Evolutionary conservation across 2,797 vertebrate genomes (phyloP), one percentile per base, ranked within the genome.

Genomic region (Gephyroberyx darwinii): DNA sequence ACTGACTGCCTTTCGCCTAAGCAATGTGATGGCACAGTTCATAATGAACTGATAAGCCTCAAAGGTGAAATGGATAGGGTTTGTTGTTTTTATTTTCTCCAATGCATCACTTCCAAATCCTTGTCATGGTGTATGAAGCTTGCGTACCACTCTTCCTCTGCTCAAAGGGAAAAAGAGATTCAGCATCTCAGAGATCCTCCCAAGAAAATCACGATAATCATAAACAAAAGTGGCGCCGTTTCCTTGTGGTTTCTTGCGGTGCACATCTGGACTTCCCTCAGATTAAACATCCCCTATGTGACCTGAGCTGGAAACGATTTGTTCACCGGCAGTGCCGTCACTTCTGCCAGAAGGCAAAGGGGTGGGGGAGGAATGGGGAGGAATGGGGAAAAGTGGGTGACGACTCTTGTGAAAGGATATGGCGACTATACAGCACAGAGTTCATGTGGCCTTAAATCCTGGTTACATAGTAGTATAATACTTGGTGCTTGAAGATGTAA

Each of bases 241-340:
- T 87, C 70, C 82, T 83, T 41, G 62, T 50, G 65, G 59, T 58
- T 62, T 70, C 78, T 72, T 51, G 55, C 9, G 1, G 43, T 31
- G 75, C 85, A 91, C 90, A 94, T 93, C 91, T 93, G 91, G 87
- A 89, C 71, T 86, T 70, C 65, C 69, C 82, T 88, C 71, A 68
- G 77, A 86, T 92, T 88, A 81, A 88, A 92, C 89, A 88, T 86
- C 84, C 74, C 65, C 20, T 85, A 82, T 75, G 73, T 91, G 91
- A 90, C 88, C 90, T 80, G 81, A 81, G 82, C 86, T 92, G 86
- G 79, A 86, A 90, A 88, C 65, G 45, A 85, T 89, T 92, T 84
- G 70, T 86, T 90, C 84, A 71, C 74, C 75, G 43, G 85, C 78
- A 86, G 80, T 83, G 81, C 67, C 47, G 76, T 80, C 80, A 75